Conservation (phyloP, 2,797 vertebrate species). For the Lemur catta region DNA sequence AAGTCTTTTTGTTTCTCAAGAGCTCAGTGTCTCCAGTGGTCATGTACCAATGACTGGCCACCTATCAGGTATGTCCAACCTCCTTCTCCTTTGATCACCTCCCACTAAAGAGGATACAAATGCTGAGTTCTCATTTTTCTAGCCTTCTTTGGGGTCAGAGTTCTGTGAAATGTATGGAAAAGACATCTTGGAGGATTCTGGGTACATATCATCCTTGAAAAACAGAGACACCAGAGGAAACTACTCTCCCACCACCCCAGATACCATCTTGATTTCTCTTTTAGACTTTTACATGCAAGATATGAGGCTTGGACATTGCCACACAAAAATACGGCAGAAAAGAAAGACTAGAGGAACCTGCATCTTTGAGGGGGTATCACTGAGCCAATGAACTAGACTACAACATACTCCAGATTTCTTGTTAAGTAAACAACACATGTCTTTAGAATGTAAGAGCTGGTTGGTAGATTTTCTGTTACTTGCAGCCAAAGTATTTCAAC, state of each 20-base stretch:
- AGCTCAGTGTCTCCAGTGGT: not conserved
- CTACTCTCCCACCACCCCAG: not conserved
- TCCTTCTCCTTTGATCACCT: not conserved
- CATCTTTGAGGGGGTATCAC: not conserved
- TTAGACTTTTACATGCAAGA: not conserved
- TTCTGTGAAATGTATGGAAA: not conserved
- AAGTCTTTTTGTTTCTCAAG: not conserved
- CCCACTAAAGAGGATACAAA: not conserved
- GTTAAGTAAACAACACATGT: not conserved
- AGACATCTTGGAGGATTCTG: not conserved
- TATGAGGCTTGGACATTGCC: not conserved
- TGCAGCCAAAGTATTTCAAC: not conserved
- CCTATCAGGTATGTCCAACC: not conserved
- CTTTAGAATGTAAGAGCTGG: not conserved
- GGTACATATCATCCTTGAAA: not conserved
- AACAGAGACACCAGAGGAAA: not conserved
- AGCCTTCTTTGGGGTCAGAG: not conserved
- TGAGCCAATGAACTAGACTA: not conserved
- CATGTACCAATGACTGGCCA: not conserved
- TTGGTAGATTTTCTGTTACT: not conserved
- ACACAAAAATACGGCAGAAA: not conserved
- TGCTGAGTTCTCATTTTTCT: not conserved
- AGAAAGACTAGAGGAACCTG: not conserved
- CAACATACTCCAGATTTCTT: not conserved
- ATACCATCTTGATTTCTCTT: not conserved